A percentile compares a stretch with the other conserved stretches of the same genome.
phyloP scores from a whole-genome alignment of 2,888 invertebrate genomes.

The Hemistola chrysoprasaria region DNA sequence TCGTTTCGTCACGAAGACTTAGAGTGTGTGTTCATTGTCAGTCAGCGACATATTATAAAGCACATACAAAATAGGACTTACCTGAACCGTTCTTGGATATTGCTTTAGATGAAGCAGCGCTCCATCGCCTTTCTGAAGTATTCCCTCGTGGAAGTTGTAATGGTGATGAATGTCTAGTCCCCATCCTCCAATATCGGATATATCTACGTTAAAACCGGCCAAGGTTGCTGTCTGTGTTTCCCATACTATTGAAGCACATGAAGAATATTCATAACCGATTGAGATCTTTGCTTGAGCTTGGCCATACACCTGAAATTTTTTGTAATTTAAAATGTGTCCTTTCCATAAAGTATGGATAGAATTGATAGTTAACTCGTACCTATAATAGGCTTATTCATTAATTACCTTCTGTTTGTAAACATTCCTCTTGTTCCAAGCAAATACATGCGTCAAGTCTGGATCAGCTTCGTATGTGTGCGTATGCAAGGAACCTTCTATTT shows the following conservation, averaged over 20 bases:
- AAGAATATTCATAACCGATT: conserved; percentile 96
- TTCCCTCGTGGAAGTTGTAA: conserved; percentile 99
- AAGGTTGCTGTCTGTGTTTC: conserved; percentile 96
- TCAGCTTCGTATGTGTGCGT: conserved; percentile 97
- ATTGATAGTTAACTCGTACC: conserved; percentile 39
- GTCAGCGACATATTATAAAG: no score
- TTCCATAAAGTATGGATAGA: no score
- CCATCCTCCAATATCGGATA: conserved; percentile 99
- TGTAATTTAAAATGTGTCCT: no score
- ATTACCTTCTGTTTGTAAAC: conserved; percentile 96
- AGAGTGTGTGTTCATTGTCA: no score
- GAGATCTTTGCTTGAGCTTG: conserved; percentile 93
- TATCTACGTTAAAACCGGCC: conserved; percentile 97
- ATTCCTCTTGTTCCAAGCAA: conserved; percentile 98
- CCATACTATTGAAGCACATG: conserved; percentile 95
- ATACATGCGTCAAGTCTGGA: conserved; percentile 96
- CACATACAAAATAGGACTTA: no score
- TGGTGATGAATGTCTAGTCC: conserved; percentile 98
- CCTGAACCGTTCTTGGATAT: conserved; percentile 93
- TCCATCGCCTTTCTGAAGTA: conserved; percentile 98
- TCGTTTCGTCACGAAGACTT: no score
- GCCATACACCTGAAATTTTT: conserved; percentile 83
- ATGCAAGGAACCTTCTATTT: conserved; percentile 96
- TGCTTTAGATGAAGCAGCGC: conserved; percentile 96
- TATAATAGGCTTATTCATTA: no score